A percentile compares a stretch with the other conserved stretches of the same genome.
These are phyloP conservation scores for Drosophila pseudoobscura DNA, from an alignment of 1,140 invertebrate species.

Conservation along the genomic window DNA sequence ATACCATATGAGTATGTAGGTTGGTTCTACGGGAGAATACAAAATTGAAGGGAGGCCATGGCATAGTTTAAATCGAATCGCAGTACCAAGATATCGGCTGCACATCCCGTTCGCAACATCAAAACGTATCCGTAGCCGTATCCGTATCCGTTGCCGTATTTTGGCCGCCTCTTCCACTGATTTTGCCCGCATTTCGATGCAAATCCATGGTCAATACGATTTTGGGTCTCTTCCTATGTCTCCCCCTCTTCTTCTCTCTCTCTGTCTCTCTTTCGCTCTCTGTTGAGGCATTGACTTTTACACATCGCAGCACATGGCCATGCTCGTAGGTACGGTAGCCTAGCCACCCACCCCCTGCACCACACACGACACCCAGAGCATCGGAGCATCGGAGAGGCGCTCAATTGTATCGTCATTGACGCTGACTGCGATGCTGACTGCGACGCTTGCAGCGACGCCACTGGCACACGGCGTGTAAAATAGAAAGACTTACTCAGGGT, in stretches of 20 bases:
- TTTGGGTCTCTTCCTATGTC: conserved; percentile 41
- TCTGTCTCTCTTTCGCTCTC: conserved; percentile 4
- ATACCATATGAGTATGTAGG: too few relatives aligned
- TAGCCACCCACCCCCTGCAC: conserved; percentile 4
- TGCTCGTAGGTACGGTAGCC: conserved; percentile 26
- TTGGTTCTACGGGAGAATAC: too few relatives aligned
- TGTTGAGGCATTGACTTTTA: conserved; percentile 73
- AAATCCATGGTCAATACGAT: conserved; percentile 59
- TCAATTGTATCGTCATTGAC: conserved; percentile 56
- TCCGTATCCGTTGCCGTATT: too few relatives aligned
- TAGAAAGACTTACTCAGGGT: conserved; percentile 31
- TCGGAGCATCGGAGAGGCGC: conserved; percentile 31
- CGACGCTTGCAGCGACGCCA: conserved; percentile 1
- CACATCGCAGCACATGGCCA: conserved; percentile 76
- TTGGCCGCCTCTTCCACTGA: not conserved
- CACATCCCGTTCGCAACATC: too few relatives aligned
- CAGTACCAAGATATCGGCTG: too few relatives aligned
- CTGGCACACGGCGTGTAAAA: conserved; percentile 55
- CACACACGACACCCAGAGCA: conserved; percentile 41
- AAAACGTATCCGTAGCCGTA: too few relatives aligned
- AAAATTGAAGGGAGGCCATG: too few relatives aligned
- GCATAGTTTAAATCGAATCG: too few relatives aligned
- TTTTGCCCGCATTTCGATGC: conserved; percentile 39
- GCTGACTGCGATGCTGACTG: conserved; percentile 2
- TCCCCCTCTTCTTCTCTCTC: conserved; percentile 7